phyloP scores from a whole-genome alignment of 2,888 invertebrate species.

The Sialis fuliginosa region DNA sequence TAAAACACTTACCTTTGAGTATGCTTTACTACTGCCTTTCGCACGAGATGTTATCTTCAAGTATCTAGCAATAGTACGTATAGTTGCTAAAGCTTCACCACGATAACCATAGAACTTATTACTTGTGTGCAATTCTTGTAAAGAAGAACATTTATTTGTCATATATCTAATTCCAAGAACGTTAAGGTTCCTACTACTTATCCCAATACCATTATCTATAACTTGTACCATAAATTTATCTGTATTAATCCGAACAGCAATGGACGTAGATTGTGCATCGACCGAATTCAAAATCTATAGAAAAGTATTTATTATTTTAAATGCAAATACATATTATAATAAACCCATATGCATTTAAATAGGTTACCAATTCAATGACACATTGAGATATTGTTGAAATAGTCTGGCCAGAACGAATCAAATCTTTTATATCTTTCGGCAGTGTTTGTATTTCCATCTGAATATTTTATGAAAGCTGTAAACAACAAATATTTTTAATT shows the following conservation, averaged over 20 bases:
- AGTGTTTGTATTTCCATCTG: constrained; percentile 19
- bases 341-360: not conserved
- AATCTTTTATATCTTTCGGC: constrained; percentile 26
- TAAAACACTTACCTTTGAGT: constrained; percentile 29
- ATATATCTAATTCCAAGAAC: constrained; percentile 39
- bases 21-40: constrained; percentile 30
- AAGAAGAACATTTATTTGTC: constrained; percentile 42
- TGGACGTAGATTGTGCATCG: constrained; percentile 48
- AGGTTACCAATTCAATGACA: constrained; percentile 41
- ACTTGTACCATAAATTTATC: constrained; percentile 46
- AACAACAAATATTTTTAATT: too few relatives aligned
- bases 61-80: constrained; percentile 33
- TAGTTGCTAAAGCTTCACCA: constrained; percentile 48
- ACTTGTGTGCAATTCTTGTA: constrained; percentile 31
- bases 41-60: constrained; percentile 41
- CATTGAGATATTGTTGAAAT: constrained; percentile 37
- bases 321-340: not conserved
- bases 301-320: not conserved
- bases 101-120: constrained; percentile 43
- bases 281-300: constrained; percentile 1
- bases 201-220: constrained; percentile 59
- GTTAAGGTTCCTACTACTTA: constrained; percentile 34
- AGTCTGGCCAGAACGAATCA: constrained; percentile 36
- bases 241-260: constrained; percentile 49
- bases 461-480: too few relatives aligned